Base-by-base conservation (phyloP, 1,140 invertebrate species). In the Pseudobourletiella spinata region DNA sequence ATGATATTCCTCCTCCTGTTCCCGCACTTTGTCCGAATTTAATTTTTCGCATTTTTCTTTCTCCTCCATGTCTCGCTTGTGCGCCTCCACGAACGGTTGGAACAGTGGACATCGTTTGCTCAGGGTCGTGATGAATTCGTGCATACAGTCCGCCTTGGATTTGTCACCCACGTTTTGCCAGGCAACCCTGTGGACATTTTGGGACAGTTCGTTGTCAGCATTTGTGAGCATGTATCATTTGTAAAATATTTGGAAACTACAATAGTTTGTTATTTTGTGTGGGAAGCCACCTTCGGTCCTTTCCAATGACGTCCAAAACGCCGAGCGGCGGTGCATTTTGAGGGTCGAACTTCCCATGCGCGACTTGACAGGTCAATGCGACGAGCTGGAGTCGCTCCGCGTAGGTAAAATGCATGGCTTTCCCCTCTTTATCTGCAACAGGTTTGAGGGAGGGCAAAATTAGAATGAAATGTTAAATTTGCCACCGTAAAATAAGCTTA, bases 271-370 rank as follows among this genome's bases (percentile, higher is more conserved):
- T n/a, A n/a, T n/a, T n/a, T n/a, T n/a, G n/a, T n/a, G n/a, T n/a
- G n/a, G n/a, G n/a, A n/a, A n/a, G n/a, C n/a, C 73, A 84, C 82
- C 91, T 83, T 61, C 94, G 80, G 74, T 98, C 93, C 74, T 84
- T 86, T 1, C 95, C 95, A 70, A 98, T 93, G 4, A 98, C 90
- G 79, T 98, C 94, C 22, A 98, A 77, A 1, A 95, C 90, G 35
- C 95, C 95, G 32, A 96, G 76, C 32, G 91, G 89, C 35, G 89
- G 85, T 11, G 85, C 83, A 63, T 85, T 87, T 61, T 86, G 80
- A 39, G 82, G 75, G 67, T 84, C 79, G 71, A 86, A 92, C 63
- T 89, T 87, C 4, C 95, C 95, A 78, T 93, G 84, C 8, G 80
- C 81, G 4, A 88, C 88, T 82, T 98, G 94, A 73, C 95, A 89